Evolutionary conservation across 2,113 vertebrate genomes (phyloP).

Genomic region (Australoheros scitulus): DNA sequence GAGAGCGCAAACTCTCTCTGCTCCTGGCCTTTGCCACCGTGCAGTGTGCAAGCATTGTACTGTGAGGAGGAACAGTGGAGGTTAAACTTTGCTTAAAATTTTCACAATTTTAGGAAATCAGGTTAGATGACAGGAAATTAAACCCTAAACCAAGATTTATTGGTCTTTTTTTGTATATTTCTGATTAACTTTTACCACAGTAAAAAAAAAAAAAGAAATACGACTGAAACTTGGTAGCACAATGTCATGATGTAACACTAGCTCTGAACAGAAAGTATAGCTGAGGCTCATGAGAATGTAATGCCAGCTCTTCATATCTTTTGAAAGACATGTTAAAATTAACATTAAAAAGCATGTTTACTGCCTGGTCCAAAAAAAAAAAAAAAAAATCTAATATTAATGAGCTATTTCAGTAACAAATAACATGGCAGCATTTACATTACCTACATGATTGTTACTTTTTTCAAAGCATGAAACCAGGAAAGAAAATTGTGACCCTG

Average conservation of each 20-base stretch:
- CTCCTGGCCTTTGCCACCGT: conserved; percentile 97
- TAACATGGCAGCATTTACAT: no score
- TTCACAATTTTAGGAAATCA: background rate
- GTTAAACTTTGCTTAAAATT: background rate
- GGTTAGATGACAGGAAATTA: background rate
- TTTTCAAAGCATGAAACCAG: no score
- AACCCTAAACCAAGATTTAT: background rate
- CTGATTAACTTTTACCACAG: background rate
- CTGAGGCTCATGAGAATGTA: background rate
- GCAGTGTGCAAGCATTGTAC: conserved; percentile 98
- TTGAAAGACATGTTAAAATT: no score
- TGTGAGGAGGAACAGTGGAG: conserved; percentile 48
- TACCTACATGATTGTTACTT: no score
- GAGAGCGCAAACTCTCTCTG: conserved; percentile 97
- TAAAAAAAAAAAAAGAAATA: background rate
- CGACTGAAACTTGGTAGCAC: background rate
- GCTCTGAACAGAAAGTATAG: background rate
- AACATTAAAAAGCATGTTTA: background rate
- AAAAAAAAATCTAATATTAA: no score
- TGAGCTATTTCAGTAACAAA: no score
- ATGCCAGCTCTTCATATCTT: no score
- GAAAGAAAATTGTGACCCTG: no score
- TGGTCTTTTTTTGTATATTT: background rate
- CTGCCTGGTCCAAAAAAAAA: no score
- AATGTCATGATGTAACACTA: background rate